phyloP scores from a whole-genome alignment of 2,797 vertebrate genomes.

The Clangula hyemalis region DNA sequence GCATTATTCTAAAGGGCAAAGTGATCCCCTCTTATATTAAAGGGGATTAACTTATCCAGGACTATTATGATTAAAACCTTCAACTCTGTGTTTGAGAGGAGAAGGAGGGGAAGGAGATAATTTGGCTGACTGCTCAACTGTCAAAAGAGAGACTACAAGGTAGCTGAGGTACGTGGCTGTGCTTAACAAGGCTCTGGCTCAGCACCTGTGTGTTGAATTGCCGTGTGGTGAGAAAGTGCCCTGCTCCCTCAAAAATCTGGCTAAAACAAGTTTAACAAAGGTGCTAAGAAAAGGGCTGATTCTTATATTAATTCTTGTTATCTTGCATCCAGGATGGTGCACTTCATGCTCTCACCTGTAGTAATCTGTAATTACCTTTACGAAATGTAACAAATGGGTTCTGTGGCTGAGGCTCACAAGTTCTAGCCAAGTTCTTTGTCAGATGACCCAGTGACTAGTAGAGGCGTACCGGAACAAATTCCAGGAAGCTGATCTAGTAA shows the following conservation, averaged over 20 bases:
- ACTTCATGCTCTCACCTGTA: neutral
- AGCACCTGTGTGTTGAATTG: neutral
- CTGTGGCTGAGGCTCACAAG: neutral
- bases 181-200: neutral
- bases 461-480: neutral
- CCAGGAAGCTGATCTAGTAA: slow-evolving; percentile 5
- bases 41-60: neutral
- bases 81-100: neutral
- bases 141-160: neutral
- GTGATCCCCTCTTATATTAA: neutral
- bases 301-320: neutral
- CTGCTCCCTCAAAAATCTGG: neutral
- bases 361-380: neutral
- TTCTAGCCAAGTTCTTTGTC: neutral
- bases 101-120: neutral
- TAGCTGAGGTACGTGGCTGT: neutral
- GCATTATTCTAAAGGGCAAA: neutral
- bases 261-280: neutral
- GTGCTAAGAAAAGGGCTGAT: neutral
- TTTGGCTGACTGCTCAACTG: neutral
- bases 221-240: neutral
- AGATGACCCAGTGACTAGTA: neutral
- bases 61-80: neutral
- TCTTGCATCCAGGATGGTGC: neutral
- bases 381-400: neutral